These are phyloP conservation scores for Colistium nudipinnis DNA, from an alignment of 2,113 vertebrate species.

Conservation along the genomic window DNA sequence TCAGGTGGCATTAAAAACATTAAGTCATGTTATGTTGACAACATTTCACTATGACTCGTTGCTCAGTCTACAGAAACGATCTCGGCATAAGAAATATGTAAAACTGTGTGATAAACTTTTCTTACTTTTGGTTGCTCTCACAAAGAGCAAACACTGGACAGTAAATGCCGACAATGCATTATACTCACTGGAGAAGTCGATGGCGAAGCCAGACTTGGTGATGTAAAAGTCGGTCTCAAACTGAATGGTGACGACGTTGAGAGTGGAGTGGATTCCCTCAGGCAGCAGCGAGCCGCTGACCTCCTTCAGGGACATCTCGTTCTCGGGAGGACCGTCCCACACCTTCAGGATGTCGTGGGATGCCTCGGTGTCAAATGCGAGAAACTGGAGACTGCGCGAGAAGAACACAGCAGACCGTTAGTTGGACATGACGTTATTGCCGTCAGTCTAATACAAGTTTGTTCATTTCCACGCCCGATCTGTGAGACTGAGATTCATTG, in stretches of 20 bases:
- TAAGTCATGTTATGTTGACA: too few relatives aligned
- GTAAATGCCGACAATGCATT: not conserved
- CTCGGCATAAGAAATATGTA: too few relatives aligned
- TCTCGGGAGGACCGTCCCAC: conserved; percentile 96
- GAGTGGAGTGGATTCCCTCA: conserved; percentile 96
- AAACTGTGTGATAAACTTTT: too few relatives aligned
- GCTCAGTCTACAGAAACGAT: too few relatives aligned
- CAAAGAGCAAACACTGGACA: not conserved
- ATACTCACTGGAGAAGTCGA: conserved; percentile 98
- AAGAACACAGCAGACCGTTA: not conserved
- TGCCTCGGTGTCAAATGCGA: conserved; percentile 97
- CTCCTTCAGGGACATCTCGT: conserved; percentile 96
- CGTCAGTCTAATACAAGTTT: not conserved
- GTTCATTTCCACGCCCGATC: not conserved
- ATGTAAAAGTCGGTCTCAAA: conserved; percentile 99
- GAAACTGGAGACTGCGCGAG: conserved; percentile 90
- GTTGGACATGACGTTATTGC: not conserved
- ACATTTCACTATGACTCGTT: too few relatives aligned
- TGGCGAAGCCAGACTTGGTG: conserved; percentile 98
- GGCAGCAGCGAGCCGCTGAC: conserved; percentile 96
- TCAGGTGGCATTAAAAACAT: not conserved
- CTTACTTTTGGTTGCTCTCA: too few relatives aligned
- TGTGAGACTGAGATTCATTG: not conserved
- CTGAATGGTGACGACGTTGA: conserved; percentile 94
- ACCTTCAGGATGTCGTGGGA: conserved; percentile 97